phyloP scores from a whole-genome alignment of 2,113 vertebrate genomes.

The Amphilophus citrinellus region DNA sequence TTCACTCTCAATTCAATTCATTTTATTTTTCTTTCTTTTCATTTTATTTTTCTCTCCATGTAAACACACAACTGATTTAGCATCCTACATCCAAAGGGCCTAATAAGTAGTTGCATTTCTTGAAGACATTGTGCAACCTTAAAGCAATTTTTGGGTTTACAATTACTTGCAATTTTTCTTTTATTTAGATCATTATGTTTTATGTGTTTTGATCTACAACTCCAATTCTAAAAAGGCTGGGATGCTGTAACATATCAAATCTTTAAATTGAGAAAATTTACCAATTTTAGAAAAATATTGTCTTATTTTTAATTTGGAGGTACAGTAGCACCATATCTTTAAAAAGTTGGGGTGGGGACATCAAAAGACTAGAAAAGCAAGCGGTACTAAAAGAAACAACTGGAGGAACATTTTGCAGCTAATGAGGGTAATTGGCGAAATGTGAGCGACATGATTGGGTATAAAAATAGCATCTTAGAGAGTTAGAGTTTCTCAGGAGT shows the following conservation, averaged over 20 bases:
- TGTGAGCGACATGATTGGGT: too few relatives aligned
- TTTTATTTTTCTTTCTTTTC: neutral
- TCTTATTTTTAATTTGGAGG: too few relatives aligned
- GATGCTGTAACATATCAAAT: neutral
- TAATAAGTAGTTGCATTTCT: neutral
- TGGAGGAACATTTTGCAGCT: too few relatives aligned
- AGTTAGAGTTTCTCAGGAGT: too few relatives aligned
- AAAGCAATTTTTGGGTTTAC: neutral
- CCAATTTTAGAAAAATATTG: too few relatives aligned
- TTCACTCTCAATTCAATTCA: too few relatives aligned
- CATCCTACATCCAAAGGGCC: neutral
- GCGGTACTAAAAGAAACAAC: too few relatives aligned
- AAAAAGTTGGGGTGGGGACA: too few relatives aligned
- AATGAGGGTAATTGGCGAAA: too few relatives aligned
- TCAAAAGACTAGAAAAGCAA: too few relatives aligned
- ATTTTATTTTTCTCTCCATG: neutral
- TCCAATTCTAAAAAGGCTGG: rapidly evolving
- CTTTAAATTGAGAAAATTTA: neutral
- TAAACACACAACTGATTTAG: neutral
- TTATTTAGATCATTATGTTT: neutral
- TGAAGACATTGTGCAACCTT: neutral
- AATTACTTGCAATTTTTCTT: neutral
- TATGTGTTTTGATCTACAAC: neutral
- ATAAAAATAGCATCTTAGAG: too few relatives aligned
- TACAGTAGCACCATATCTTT: too few relatives aligned